phyloP scores from a whole-genome alignment of 2,113 vertebrate species.

The Glaucidium brasilianum region DNA sequence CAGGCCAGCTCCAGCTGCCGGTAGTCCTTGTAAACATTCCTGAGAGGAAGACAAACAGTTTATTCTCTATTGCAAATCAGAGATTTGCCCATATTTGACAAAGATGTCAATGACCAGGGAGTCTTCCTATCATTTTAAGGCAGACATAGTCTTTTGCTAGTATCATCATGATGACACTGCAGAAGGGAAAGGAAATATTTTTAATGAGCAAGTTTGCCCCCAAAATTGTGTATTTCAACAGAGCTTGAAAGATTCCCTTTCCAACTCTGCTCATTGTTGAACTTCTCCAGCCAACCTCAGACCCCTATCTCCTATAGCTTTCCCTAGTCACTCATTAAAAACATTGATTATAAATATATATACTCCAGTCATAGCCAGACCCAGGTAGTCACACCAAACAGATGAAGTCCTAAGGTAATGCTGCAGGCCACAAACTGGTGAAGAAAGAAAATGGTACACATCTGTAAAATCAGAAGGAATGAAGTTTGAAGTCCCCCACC shows the following conservation, averaged over 20 bases:
- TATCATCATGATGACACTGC: not conserved
- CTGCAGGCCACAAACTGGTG: not conserved
- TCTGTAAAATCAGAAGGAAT: not conserved
- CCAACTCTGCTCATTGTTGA: not conserved
- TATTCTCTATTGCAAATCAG: not conserved
- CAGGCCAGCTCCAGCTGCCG: slow-evolving; percentile 97
- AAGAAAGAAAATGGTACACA: not conserved
- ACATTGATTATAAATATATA: fast-evolving
- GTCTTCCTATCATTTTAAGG: not conserved
- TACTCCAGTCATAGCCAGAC: not conserved
- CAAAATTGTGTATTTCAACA: not conserved
- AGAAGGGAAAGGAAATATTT: not conserved
- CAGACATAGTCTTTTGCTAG: not conserved
- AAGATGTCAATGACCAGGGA: not conserved
- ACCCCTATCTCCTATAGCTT: not conserved
- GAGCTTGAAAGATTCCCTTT: not conserved
- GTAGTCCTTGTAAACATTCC: slow-evolving; percentile 99
- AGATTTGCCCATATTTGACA: not conserved
- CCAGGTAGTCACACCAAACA: not conserved
- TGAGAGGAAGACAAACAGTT: slow-evolving; percentile 47
- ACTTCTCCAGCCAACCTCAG: not conserved
- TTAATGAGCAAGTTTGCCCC: not conserved
- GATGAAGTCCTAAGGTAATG: not conserved
- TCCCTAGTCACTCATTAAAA: not conserved
- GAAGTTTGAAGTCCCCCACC: not conserved